Evolutionary conservation across 2,113 vertebrate species (phyloP).

Genomic region (Pelecanus crispus): DNA sequence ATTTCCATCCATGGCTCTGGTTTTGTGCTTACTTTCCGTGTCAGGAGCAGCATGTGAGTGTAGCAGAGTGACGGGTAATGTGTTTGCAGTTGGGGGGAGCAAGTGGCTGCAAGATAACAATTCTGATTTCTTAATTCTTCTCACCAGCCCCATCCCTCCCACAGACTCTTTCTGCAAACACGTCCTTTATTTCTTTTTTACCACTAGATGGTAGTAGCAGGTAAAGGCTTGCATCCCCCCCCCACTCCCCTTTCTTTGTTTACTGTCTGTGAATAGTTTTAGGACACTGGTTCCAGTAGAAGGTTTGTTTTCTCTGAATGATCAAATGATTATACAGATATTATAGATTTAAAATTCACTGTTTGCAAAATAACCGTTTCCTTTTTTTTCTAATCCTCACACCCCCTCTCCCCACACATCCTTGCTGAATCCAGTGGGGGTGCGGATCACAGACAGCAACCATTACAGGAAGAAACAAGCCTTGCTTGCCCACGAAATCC

Average conservation of each 20-base stretch:
- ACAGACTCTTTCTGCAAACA: not conserved
- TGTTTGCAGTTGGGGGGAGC: not conserved
- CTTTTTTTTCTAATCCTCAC: not conserved
- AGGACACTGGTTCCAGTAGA: not conserved
- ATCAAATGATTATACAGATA: not conserved
- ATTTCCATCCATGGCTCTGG: not conserved
- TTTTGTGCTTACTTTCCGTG: not conserved
- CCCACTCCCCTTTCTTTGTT: slow-evolving; percentile 18
- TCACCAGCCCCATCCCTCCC: not conserved
- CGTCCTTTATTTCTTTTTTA: slow-evolving; percentile 3
- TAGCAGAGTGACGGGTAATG: not conserved
- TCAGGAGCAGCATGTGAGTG: not conserved
- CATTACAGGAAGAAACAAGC: not conserved
- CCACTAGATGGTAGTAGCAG: slow-evolving; percentile 78
- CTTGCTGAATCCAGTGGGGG: not conserved
- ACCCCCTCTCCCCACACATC: not conserved
- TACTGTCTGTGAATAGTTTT: not conserved
- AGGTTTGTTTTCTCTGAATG: not conserved
- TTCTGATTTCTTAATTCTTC: not conserved
- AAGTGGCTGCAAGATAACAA: not conserved
- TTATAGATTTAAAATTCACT: not conserved
- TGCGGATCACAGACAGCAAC: not conserved
- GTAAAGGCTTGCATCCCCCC: slow-evolving; percentile 25
- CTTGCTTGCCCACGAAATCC: not conserved
- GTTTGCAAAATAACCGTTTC: not conserved